Evolutionary conservation across 2,888 invertebrate species (phyloP).

Genomic region (Flabesymbios commensalis): DNA sequence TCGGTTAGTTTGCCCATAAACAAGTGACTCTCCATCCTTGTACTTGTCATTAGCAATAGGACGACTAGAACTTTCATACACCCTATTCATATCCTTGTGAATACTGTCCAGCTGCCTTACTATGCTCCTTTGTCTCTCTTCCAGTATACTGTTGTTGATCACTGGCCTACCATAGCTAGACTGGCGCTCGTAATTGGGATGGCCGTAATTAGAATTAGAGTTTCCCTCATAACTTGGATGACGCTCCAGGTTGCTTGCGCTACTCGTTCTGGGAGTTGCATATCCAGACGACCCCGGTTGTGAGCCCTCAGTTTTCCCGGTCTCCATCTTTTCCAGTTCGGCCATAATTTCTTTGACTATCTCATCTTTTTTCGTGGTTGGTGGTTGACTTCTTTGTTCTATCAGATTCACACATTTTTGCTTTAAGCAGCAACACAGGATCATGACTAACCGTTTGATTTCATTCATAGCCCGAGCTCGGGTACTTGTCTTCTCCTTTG

Average conservation of each 20-base stretch:
- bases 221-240: background rate
- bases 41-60: background rate
- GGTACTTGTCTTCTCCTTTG: conserved; percentile 14
- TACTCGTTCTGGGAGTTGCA: too few species aligned
- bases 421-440: conserved; percentile 36
- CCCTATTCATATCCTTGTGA: conserved; percentile 27
- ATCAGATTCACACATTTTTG: conserved; percentile 28
- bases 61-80: background rate
- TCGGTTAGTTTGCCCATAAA: conserved; percentile 16
- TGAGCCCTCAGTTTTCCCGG: conserved; percentile 7
- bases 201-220: too few species aligned
- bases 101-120: conserved; percentile 35
- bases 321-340: conserved; percentile 30
- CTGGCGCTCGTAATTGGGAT: conserved; percentile 1
- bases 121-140: conserved; percentile 33
- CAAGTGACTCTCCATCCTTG: conserved; percentile 28
- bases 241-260: background rate
- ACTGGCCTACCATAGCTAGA: conserved; percentile 7
- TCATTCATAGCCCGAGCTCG: conserved; percentile 18
- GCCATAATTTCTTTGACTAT: conserved; percentile 36
- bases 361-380: conserved; percentile 29
- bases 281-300: too few species aligned
- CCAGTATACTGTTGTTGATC: conserved; percentile 22
- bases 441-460: conserved; percentile 24
- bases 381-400: conserved; percentile 19